These are phyloP conservation scores for Sebastes kiyomatsui DNA, from an alignment of 2,797 vertebrate species.

Conservation along the genomic window DNA sequence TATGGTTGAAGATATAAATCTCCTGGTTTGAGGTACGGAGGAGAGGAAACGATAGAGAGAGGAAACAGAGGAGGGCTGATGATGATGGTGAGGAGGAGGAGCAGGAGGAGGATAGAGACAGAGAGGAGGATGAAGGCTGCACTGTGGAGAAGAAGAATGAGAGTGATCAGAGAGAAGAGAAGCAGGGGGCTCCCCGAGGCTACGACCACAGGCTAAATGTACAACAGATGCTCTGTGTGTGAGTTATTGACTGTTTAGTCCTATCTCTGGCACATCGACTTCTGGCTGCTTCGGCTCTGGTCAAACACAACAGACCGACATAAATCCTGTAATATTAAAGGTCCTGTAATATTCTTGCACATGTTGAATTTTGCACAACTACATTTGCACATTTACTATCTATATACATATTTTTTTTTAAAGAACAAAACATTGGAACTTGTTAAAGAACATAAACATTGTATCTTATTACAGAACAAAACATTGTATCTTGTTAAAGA, in stretches of 20 bases:
- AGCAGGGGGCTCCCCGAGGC: slow-evolving; percentile 38
- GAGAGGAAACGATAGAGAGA: slow-evolving; percentile 5
- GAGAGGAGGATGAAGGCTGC: background rate
- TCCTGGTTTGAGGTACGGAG: background rate
- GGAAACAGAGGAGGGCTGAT: slow-evolving; percentile 18
- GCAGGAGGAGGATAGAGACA: no score
- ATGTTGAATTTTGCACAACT: no score
- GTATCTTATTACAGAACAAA: no score
- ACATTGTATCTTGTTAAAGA: no score
- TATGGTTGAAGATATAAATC: background rate
- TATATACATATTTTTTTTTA: no score
- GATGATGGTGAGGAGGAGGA: background rate
- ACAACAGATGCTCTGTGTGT: slow-evolving; percentile 68
- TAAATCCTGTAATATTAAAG: no score
- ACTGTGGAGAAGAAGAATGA: background rate
- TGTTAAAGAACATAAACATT: no score
- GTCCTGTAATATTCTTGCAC: no score
- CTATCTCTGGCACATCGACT: slow-evolving; percentile 31
- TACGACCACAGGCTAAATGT: slow-evolving; percentile 70
- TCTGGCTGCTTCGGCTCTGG: background rate
- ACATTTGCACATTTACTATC: no score
- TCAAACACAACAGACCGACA: background rate
- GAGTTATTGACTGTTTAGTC: slow-evolving; percentile 52
- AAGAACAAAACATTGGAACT: no score
- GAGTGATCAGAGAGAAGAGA: slow-evolving; percentile 8